A percentile compares a stretch with the other conserved stretches of the same genome.
Evolutionary conservation across 2,113 vertebrate genomes (phyloP).

Genomic region (Sander vitreus): DNA sequence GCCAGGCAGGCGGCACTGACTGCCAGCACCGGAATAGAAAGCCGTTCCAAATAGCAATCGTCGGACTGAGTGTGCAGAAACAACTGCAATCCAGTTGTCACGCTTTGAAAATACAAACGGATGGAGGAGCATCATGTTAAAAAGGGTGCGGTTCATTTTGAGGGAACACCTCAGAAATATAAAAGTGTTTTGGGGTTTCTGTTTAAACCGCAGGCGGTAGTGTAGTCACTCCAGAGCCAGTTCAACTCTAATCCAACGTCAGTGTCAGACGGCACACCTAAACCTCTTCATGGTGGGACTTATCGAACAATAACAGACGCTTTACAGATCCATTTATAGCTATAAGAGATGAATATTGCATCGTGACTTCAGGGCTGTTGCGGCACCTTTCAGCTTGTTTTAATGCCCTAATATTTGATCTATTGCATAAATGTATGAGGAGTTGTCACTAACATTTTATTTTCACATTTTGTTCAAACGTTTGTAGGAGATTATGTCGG

Average conservation of each 20-base stretch:
- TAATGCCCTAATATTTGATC: constrained; percentile 79
- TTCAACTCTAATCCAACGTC: constrained; percentile 80
- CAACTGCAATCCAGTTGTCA: constrained; percentile 65
- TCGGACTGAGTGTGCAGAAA: constrained; percentile 55
- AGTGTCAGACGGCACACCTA: constrained; percentile 74
- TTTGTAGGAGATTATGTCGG: constrained; percentile 68
- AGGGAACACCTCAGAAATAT: constrained; percentile 37
- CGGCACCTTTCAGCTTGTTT: constrained; percentile 74
- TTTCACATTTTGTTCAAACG: constrained; percentile 66
- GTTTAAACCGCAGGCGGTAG: constrained; percentile 23
- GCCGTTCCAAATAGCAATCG: constrained; percentile 50
- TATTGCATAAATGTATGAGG: constrained; percentile 78
- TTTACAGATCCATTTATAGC: constrained; percentile 79
- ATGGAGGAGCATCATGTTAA: constrained; percentile 29
- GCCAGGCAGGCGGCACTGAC: constrained; percentile 51
- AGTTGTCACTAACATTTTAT: constrained; percentile 64
- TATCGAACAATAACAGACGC: constrained; percentile 82
- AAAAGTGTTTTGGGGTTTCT: constrained; percentile 25
- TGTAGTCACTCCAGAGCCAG: constrained; percentile 67
- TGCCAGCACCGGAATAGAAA: constrained; percentile 56
- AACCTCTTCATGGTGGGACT: constrained; percentile 82
- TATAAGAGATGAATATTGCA: constrained; percentile 73
- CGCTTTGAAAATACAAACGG: constrained; percentile 42
- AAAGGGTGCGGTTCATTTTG: constrained; percentile 60
- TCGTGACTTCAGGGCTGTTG: constrained; percentile 73